These are phyloP conservation scores for Hymenopus coronatus DNA, from an alignment of 2,888 invertebrate species.

Conservation along the genomic window DNA sequence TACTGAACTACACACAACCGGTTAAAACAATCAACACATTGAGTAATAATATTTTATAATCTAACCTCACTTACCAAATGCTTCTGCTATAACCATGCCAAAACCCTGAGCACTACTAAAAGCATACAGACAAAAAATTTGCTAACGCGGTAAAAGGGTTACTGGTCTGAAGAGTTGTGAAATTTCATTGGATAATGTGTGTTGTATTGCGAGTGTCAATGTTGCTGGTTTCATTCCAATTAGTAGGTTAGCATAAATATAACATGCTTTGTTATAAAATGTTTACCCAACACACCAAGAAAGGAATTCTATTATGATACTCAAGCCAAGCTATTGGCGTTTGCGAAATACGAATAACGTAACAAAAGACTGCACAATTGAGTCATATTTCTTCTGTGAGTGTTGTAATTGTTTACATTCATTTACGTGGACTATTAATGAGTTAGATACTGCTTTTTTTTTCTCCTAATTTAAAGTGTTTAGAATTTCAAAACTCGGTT, in stretches of 20 bases:
- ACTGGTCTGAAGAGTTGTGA: neutral
- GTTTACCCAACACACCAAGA: neutral
- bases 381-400: neutral
- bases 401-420: neutral
- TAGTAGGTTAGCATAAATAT: neutral
- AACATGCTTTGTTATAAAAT: neutral
- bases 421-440: too few species aligned
- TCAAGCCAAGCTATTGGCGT: neutral
- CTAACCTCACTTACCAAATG: neutral
- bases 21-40: too few species aligned
- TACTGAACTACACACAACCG: too few species aligned
- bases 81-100: neutral
- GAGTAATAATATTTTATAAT: neutral
- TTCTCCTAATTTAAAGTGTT: too few species aligned
- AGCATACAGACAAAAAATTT: neutral
- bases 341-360: neutral
- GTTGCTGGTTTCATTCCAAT: neutral
- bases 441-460: too few species aligned
- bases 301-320: neutral
- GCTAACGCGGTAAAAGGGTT: neutral
- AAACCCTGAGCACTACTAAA: neutral
- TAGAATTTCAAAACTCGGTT: too few species aligned
- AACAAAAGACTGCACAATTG: neutral
- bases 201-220: neutral
- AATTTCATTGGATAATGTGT: neutral